A percentile compares a stretch with the other conserved stretches of the same genome.
Evolutionary conservation across 2,888 invertebrate genomes (phyloP).

Genomic region (Acanthosepion lycidas): DNA sequence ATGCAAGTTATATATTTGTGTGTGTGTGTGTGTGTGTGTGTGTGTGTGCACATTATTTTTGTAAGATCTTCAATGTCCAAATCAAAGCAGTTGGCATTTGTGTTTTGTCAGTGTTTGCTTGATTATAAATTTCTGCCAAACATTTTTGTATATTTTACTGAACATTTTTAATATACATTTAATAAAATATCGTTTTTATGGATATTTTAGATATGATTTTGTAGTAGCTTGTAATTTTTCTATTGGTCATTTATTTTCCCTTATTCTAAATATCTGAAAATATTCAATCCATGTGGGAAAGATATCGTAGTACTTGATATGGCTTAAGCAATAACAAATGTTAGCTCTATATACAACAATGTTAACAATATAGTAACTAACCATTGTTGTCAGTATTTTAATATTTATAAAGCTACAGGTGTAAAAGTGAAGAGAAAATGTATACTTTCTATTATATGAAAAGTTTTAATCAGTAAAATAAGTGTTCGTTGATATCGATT

Average conservation of each 20-base stretch:
- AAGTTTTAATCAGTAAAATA: background rate
- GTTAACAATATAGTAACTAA: background rate
- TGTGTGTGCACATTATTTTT: background rate
- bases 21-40: background rate
- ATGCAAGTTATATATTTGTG: background rate
- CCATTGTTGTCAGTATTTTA: background rate
- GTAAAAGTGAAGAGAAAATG: background rate
- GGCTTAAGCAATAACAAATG: background rate
- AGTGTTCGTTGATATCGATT: background rate
- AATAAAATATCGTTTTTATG: background rate
- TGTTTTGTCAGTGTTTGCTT: background rate
- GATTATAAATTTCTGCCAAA: background rate
- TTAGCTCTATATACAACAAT: background rate
- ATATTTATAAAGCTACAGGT: background rate
- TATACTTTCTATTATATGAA: background rate
- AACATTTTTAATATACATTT: background rate
- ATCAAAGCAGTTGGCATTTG: background rate
- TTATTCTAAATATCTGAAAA: background rate
- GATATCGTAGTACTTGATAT: background rate
- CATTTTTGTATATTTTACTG: background rate
- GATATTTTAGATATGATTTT: background rate
- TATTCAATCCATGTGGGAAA: background rate
- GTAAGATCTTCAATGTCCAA: too few species aligned
- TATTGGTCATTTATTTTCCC: background rate
- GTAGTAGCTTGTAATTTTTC: background rate